Percentiles rank a stretch among this genome's conserved stretches.
Evolutionary conservation across 2,113 vertebrate species (phyloP).

Genomic region (Colius striatus): DNA sequence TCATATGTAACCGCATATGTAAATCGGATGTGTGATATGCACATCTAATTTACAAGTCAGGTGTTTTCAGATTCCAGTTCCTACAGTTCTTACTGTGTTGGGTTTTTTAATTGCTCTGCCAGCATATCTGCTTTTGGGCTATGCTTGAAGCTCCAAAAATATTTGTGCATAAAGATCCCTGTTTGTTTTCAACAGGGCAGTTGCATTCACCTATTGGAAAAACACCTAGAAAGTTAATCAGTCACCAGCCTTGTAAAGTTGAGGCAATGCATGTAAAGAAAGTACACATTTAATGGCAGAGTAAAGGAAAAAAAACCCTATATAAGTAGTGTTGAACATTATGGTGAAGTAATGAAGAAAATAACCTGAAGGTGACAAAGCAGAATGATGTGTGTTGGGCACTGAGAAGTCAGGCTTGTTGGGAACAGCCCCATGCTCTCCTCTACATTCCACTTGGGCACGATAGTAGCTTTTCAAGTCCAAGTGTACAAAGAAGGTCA

Average conservation of each 20-base stretch:
- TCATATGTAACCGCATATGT: not conserved
- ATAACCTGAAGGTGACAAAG: not conserved
- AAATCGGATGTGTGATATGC: not conserved
- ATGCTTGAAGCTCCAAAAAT: not conserved
- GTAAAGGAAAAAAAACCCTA: not conserved
- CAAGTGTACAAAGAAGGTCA: not conserved
- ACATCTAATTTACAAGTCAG: not conserved
- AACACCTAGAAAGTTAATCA: not conserved
- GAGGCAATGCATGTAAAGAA: not conserved
- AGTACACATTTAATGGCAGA: not conserved
- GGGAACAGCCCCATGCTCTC: not conserved
- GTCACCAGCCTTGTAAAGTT: not conserved
- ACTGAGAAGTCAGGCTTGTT: not conserved
- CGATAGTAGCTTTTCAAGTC: not conserved
- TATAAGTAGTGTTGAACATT: not conserved
- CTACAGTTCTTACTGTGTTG: not conserved
- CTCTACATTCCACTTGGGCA: not conserved
- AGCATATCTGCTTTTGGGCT: not conserved
- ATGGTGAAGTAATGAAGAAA: not conserved
- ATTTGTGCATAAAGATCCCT: not conserved
- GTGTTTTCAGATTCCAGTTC: not conserved
- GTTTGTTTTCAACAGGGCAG: not conserved
- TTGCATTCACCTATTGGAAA: not conserved
- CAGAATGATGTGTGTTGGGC: not conserved
- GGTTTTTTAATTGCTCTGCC: not conserved